Base-by-base conservation (phyloP, 2,888 invertebrate genomes). In the Yponomeuta plumbellus region DNA sequence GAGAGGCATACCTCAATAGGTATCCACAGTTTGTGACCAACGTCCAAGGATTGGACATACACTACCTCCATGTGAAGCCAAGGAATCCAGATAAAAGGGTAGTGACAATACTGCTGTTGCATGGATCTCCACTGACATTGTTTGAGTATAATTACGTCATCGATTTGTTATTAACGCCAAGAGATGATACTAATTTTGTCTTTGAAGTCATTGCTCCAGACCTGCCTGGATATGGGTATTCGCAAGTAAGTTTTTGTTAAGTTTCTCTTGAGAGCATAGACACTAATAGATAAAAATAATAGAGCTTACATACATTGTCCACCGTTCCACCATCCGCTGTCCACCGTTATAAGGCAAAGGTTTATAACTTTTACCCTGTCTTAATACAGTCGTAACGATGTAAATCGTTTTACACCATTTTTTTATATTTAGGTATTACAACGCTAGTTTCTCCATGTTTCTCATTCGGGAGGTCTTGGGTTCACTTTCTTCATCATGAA, bases 21-120 rank as follows among this genome's bases (percentile, higher is more conserved):
- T 95, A 94, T 73, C 92, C 94, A 0, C 96, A 97, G 69, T 97
- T 91, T 79, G 92, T 91, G 65, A 97, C 97, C 0, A 93, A 94
- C 67, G 94, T 97, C 72, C 95, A 96, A 80, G 93, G 93, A 1
- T 76, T 96, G 69, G 92, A 94, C 72, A 92, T 97, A 67, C 97
- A 97, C 81, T 97, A 93, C 78, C 88, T 97, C 66, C 96, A 94
- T 75, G 93, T 93, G 0, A 94, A 93, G 74, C 95, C 95, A 10
- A 8, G 2, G 21, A 40, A 34, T n/a, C 13, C 44, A 52, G 5
- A 52, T 17, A 64, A 64, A 23, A 52, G 23, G 5, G 64, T 64
- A 5, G 52, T 64, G 52, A 44, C 64, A 0, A 64, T 64, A 10
- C 13, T 64, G n/a, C 64, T 64, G 11, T 2, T 64, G 8, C 76